Base-by-base conservation (phyloP, 2,797 vertebrate genomes). In the Brachymystax lenok region DNA sequence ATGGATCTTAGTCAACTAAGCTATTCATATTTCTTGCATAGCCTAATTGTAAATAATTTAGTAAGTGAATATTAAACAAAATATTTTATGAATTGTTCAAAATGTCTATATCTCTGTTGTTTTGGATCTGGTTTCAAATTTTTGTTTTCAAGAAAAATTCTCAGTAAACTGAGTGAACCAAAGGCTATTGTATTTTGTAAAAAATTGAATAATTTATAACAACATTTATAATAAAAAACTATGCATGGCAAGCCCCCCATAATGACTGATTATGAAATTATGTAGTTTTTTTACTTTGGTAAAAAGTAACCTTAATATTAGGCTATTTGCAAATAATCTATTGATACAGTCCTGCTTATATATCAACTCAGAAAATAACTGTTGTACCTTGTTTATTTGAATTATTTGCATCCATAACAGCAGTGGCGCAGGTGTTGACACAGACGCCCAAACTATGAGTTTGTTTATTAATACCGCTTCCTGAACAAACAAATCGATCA, bases 401-500 rank as follows among this genome's bases (percentile, higher is more conserved):
- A 64, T 12, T 1, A 7, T 12, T 27, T 13, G 24, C 24, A n/a
- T 24, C 19, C 8, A 64, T 24, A 46, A 40, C 33, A n/a, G 5
- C 17, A 40, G 68, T 13, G 40, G 10, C 3, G 19, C 35, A 69
- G 35, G 19, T 69, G 67, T 35, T 17, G 17, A 69, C 24, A 56
- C 14, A 24, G 27, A 72, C 27, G 7, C 7, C 51, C 27, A 6
- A 51, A 54, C 27, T 13, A 27, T 19, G n/a, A 70, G 5, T 28
- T 52, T 71, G 24, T 52, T 71, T 54, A 28, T 54, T 28, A 17
- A 74, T 78, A 69, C 61, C 61, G 64, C 68, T 78, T 76, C 80
- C 67, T 77, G 63, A 78, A 77, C 74, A 77, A 80, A 80, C 79
- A 40, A 82, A 73, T 77, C 28, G 28, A 78, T 78, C 73, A 80